Base-by-base conservation (phyloP, 2,888 invertebrate genomes). In the Parelbella ahira region DNA sequence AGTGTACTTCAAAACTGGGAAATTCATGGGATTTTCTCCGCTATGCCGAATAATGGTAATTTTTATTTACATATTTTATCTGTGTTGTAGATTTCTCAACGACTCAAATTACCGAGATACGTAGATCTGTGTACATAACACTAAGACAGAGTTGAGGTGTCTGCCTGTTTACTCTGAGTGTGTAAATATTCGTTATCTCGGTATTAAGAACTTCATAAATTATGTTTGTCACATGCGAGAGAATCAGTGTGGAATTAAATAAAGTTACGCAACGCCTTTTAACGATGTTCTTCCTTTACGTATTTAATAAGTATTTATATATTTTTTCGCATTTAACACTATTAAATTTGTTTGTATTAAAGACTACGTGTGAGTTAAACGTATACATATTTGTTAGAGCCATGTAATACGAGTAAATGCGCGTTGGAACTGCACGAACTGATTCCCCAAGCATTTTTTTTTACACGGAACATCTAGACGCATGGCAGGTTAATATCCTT, bases 141-240 rank as follows among this genome's bases (percentile, higher is more conserved):
- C 76, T 74, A 75, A 81, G 82, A 79, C 81, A 77, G 70, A 79
- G 79, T 63, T 70, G 76, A 76, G 74, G 68, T 70, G 76, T 74
- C 72, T 77, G 63, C 60, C 54, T 82, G 83, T 82, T 66, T 79
- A 68, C 73, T 67, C 68, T 56, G 73, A 75, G 74, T 75, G 74
- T 76, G 86, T 83, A 86, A 86, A 86, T 78, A 84, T 70, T 51
- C 68, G 76, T 86, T 86, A 87, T 86, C 87, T 77, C 48, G 67
- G 75, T 77, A 84, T 86, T 84, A 83, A 75, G 78, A 77, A 82
- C 86, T 84, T 83, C 87, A 86, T 87, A 87, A 87, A 87, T 87
- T 81, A 78, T 81, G 87, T 87, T 86, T 87, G 86, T 87, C 86
- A 87, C 62, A 57, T 72, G 68, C 68, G 60, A 73, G 69, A 70